These are phyloP conservation scores for Morone chrysops DNA, from an alignment of 2,113 vertebrate genomes.

Conservation along the genomic window DNA sequence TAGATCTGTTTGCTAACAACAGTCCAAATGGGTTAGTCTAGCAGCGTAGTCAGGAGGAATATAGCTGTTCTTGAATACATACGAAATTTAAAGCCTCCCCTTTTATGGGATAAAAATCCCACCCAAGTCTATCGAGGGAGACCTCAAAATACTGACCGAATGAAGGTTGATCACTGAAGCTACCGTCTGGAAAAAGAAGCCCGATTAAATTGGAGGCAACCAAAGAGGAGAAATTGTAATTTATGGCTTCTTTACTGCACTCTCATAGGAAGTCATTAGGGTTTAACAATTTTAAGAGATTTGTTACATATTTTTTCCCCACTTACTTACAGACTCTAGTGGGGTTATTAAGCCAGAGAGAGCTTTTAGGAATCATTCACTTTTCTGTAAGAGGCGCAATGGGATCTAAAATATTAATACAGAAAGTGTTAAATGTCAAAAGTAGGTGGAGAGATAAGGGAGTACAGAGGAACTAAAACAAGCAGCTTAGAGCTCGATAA, in stretches of 20 bases:
- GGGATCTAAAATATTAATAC: constrained; percentile 24
- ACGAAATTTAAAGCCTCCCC: background rate
- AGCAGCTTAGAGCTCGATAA: background rate
- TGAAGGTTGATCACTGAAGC: background rate
- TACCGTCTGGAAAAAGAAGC: background rate
- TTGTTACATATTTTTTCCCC: background rate
- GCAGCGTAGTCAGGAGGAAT: background rate
- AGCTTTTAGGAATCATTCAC: background rate
- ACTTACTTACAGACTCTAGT: constrained; percentile 1
- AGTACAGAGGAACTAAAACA: background rate
- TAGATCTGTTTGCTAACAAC: background rate
- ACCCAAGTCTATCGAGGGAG: background rate
- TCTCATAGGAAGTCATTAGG: constrained; percentile 9
- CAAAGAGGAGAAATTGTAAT: background rate
- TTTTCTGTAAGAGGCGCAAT: background rate
- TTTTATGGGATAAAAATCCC: background rate
- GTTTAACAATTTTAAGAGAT: constrained; percentile 4
- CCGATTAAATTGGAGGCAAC: background rate
- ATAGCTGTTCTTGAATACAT: background rate
- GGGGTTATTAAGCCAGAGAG: constrained; percentile 34
- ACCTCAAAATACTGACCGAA: background rate
- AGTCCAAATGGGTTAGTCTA: background rate
- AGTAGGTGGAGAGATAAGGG: background rate
- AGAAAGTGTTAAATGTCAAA: constrained; percentile 28
- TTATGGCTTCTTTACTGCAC: background rate